These are phyloP conservation scores for Sebastes reedi DNA, from an alignment of 2,797 vertebrate genomes.

Conservation along the genomic window DNA sequence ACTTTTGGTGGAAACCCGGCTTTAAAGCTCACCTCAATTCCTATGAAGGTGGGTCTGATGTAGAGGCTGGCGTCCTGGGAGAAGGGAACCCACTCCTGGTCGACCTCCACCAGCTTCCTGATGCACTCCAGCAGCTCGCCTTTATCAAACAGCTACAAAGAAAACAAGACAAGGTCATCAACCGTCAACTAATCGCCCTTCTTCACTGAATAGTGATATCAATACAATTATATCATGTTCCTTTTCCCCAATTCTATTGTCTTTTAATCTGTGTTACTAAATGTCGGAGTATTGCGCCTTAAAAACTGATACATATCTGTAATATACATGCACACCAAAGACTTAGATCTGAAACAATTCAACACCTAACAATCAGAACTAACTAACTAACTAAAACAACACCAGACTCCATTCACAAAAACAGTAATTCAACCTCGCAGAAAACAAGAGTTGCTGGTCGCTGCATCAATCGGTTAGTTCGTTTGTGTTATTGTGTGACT, in stretches of 20 bases:
- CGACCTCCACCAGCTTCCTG: slow-evolving; percentile 86
- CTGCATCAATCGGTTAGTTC: no score
- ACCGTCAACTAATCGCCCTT: fast-evolving
- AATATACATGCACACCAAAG: no score
- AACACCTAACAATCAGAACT: no score
- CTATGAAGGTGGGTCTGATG: slow-evolving; percentile 89
- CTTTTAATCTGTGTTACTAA: not conserved
- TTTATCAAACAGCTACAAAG: slow-evolving; percentile 85
- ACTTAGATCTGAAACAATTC: no score
- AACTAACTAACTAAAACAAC: no score
- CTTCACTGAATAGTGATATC: not conserved
- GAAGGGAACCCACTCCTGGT: slow-evolving; percentile 90
- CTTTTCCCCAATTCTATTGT: not conserved
- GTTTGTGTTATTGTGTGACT: no score
- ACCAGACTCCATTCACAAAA: no score
- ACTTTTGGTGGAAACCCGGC: no score
- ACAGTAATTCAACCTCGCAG: no score
- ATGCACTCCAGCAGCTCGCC: slow-evolving; percentile 87
- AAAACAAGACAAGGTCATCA: not conserved
- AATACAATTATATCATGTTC: not conserved
- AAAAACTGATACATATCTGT: not conserved
- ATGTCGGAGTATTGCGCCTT: not conserved
- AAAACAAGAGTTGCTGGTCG: no score
- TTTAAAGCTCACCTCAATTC: slow-evolving; percentile 82
- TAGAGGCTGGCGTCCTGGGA: slow-evolving; percentile 87